These are phyloP conservation scores for Ceratosolen solmsi DNA, from an alignment of 1,140 invertebrate species.

Conservation along the genomic window DNA sequence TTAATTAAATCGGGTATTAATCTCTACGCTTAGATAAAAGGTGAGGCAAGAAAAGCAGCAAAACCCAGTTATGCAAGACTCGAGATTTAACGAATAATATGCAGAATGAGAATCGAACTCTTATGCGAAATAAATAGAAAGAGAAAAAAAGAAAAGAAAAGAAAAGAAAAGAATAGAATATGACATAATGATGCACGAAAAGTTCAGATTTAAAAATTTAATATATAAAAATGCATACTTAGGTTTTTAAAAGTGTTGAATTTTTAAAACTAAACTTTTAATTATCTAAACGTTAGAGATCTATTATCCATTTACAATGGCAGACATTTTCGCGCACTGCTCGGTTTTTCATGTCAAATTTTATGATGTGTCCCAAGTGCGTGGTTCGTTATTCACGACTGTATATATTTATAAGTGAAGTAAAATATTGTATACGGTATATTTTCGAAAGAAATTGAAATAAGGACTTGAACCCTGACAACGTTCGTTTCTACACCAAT, in stretches of 20 bases:
- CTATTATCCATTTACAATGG: conserved; percentile 35
- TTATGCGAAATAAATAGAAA: conserved; percentile 27
- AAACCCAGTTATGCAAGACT: conserved; percentile 45
- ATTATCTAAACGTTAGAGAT: conserved; percentile 25
- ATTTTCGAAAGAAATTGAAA: conserved; percentile 67
- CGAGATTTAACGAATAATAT: conserved; percentile 32
- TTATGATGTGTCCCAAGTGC: conserved; percentile 64
- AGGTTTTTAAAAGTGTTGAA: conserved; percentile 42
- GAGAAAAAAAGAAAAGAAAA: neutral
- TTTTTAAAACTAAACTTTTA: conserved; percentile 49
- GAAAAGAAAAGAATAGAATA: neutral
- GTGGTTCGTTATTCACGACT: conserved; percentile 66
- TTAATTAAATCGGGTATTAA: conserved; percentile 48
- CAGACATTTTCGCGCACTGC: conserved; percentile 62
- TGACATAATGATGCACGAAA: conserved; percentile 33
- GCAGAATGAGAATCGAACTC: conserved; percentile 34
- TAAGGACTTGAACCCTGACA: conserved; percentile 47
- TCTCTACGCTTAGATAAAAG: conserved; percentile 48
- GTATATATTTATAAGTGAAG: conserved; percentile 73
- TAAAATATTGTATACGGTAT: conserved; percentile 74
- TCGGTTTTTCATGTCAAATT: conserved; percentile 67
- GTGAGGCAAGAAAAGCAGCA: conserved; percentile 24
- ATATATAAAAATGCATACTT: conserved; percentile 33
- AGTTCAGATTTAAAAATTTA: conserved; percentile 49
- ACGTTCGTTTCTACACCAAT: conserved; percentile 46